These are phyloP conservation scores for Chauna torquata DNA, from an alignment of 2,113 vertebrate species.

Conservation along the genomic window DNA sequence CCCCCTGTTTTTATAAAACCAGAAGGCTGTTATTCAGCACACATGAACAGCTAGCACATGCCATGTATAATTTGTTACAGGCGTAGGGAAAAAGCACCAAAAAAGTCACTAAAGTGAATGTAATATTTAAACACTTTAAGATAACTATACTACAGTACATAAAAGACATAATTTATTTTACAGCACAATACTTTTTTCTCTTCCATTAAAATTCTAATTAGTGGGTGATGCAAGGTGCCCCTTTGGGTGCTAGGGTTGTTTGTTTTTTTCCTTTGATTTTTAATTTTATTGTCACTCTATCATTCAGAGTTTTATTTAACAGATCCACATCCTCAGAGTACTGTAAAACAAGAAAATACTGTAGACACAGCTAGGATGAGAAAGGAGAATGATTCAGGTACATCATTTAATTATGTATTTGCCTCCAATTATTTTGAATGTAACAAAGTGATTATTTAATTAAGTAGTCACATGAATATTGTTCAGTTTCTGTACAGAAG, in stretches of 20 bases:
- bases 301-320: slow-evolving; percentile 60
- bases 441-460: slow-evolving; percentile 65
- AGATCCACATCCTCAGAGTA: slow-evolving; percentile 61
- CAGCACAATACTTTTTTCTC: slow-evolving; percentile 33
- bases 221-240: not conserved
- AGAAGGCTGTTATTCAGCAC: not conserved
- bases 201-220: not conserved
- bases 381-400: slow-evolving; percentile 38
- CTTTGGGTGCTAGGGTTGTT: not conserved
- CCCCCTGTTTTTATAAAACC: slow-evolving; percentile 19
- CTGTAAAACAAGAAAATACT: slow-evolving; percentile 69
- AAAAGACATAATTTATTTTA: slow-evolving; percentile 75
- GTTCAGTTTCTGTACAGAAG: slow-evolving; percentile 58
- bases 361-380: slow-evolving; percentile 50
- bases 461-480: slow-evolving; percentile 35
- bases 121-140: slow-evolving; percentile 63
- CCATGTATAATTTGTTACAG: slow-evolving; percentile 20
- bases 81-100: not conserved
- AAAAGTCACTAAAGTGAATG: slow-evolving; percentile 46
- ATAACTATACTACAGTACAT: not conserved
- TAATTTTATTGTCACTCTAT: slow-evolving; percentile 32
- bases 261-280: not conserved
- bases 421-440: slow-evolving; percentile 67
- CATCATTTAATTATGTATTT: slow-evolving; percentile 14
- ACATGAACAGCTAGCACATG: not conserved